Evolutionary conservation across 2,888 invertebrate species (phyloP).

Genomic region (Margaritifera margaritifera): DNA sequence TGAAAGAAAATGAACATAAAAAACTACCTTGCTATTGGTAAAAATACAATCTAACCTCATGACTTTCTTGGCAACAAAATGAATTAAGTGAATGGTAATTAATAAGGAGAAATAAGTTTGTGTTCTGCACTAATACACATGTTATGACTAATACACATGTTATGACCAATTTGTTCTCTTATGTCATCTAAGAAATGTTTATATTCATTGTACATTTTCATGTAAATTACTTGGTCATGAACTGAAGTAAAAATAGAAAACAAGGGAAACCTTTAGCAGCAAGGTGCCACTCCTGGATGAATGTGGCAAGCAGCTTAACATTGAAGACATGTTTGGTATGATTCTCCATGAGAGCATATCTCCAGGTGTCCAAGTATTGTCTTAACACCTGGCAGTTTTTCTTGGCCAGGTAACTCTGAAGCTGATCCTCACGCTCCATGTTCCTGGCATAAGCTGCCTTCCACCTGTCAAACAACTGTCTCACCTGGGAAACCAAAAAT

Average conservation of each 20-base stretch:
- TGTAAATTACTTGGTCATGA: background rate
- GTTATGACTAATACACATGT: too few species aligned
- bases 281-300: constrained; percentile 45
- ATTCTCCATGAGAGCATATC: constrained; percentile 36
- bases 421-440: constrained; percentile 33
- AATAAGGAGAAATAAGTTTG: too few species aligned
- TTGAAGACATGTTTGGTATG: constrained; percentile 43
- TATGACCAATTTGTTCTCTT: background rate
- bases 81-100: too few species aligned
- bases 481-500: constrained; percentile 29
- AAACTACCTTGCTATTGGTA: too few species aligned
- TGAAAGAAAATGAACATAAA: too few species aligned
- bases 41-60: too few species aligned
- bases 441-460: constrained; percentile 33
- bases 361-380: constrained; percentile 48
- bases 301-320: constrained; percentile 41
- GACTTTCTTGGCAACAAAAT: too few species aligned
- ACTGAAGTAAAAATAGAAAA: background rate
- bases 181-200: background rate
- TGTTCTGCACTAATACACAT: too few species aligned
- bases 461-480: constrained; percentile 45
- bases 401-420: constrained; percentile 30
- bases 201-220: background rate
- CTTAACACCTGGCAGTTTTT: constrained; percentile 35
- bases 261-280: constrained; percentile 45